Conservation (phyloP, 2,797 vertebrate species). For the Channallabes apus region DNA sequence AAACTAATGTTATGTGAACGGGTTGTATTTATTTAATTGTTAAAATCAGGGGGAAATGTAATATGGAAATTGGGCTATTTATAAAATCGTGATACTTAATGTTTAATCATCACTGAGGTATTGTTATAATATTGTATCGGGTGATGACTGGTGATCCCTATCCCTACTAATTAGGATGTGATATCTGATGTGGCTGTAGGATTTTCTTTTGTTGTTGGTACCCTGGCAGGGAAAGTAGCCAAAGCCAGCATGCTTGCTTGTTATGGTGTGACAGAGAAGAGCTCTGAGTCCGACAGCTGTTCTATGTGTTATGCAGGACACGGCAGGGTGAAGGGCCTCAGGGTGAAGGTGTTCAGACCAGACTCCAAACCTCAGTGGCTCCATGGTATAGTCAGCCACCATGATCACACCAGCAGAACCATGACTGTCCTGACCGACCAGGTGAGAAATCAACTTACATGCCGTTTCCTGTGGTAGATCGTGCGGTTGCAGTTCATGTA, state of each 20-base stretch:
- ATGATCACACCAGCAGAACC: conserved; percentile 84
- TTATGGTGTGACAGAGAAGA: neutral
- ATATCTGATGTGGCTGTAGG: neutral
- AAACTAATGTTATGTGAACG: no score
- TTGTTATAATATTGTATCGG: no score
- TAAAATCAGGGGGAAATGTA: no score
- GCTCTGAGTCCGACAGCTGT: neutral
- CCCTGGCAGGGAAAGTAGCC: neutral
- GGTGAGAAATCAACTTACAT: conserved; percentile 62
- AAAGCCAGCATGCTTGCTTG: neutral
- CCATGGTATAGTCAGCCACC: conserved; percentile 84
- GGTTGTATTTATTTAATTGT: no score
- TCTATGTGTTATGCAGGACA: conserved; percentile 44
- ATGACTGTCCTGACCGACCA: conserved; percentile 88
- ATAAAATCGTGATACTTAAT: no score
- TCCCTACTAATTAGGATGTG: neutral
- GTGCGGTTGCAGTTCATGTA: neutral
- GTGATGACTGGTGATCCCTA: no score
- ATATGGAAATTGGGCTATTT: no score
- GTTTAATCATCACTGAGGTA: no score
- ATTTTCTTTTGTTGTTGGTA: neutral
- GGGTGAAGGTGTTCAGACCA: conserved; percentile 85
- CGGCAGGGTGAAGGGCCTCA: conserved; percentile 81
- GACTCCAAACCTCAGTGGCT: conserved; percentile 89
- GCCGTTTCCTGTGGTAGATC: neutral